Base-by-base conservation (phyloP, 2,797 vertebrate genomes). In the Betta splendens region DNA sequence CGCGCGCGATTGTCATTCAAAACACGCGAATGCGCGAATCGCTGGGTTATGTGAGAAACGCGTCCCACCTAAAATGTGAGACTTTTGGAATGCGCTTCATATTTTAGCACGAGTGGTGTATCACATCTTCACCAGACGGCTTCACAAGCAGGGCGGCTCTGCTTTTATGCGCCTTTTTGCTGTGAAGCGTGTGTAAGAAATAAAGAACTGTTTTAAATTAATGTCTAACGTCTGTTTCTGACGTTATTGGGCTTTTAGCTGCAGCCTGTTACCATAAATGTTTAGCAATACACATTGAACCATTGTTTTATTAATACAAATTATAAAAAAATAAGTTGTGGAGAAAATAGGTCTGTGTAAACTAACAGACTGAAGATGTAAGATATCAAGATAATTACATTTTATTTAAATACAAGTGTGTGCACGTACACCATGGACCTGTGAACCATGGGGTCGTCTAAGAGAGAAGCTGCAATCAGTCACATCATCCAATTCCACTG, bases 1-100 rank as follows among this genome's bases (percentile, higher is more conserved):
- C 29, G 73, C 51, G 60, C 44, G 53, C 63, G 54, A 83, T 90
- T 90, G 70, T 85, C 82, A 89, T 91, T 87, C 80, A 88, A 65
- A 88, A 70, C 79, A 76, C 57, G 75, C 64, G 18, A 75, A 72
- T 38, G 56, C 49, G 26, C 35, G 64, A 65, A 62, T 54, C 46
- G 52, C 13, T 23, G 35, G 54, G 32, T 64, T 25, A 28, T 55
- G 36, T 2, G 45, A 25, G 32, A 43, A 17, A 47, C 49, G 16
- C 51, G 11, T 28, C 31, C 16, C 33, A n/a, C 13, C 31, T 22
- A 3, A 31, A 8, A 32, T 8, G 21, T 25, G 43, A 15, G 59
- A 22, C 15, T 72, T 3, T 2, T 29, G 45, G 58, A 72, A 62
- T 64, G 28, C 13, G 10, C 4, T 22, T 17, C 18, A 62, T 20